Evolutionary conservation across 2,797 vertebrate species (phyloP), one percentile per base, ranked within the genome.

Genomic region (Nasua narica): DNA sequence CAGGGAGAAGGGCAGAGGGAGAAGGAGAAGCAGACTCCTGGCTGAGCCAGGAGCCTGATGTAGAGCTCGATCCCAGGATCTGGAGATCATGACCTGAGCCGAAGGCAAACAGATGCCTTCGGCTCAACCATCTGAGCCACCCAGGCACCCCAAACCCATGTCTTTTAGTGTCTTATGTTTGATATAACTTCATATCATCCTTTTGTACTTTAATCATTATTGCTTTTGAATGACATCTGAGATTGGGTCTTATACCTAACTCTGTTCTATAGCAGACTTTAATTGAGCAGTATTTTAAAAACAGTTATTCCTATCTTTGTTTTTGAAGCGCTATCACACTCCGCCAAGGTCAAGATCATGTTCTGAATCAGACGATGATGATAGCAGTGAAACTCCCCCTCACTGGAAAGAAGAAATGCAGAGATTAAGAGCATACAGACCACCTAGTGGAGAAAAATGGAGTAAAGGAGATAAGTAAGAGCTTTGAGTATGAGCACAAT

Each of bases 381-480:
- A 98, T 40, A 99, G 99, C 98, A 99, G 99, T 56, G 99, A 99
- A 98, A 99, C 99, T 0, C 99, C 99, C 0, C 99, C 99, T 8
- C 99, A 99, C 97, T 99, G 99, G 99, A 99, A 99, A 94, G 99
- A 99, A 97, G 99, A 99, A 95, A 99, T 99, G 99, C 99, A 99
- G 98, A 99, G 99, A 77, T 98, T 99, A 18, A 98, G 99, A 96
- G 98, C 98, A 0, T 99, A 99, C 84, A 99, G 99, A 52, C 99
- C 99, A 0, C 99, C 99, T 0, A 99, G 99, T 46, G 98, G 99
- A 12, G 99, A 99, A 95, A 99, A 99, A 72, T 99, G 99, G 99
- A 99, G 99, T 97, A 99, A 99, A 99, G 99, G 99, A 97, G 99
- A 99, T 98, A 99, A 99, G 99, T 99, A 99, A 97, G 99, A 83